Percentiles rank a stretch among this genome's conserved stretches.
These are phyloP conservation scores for Cyclura pinguis DNA, from an alignment of 2,797 vertebrate species.

Conservation along the genomic window DNA sequence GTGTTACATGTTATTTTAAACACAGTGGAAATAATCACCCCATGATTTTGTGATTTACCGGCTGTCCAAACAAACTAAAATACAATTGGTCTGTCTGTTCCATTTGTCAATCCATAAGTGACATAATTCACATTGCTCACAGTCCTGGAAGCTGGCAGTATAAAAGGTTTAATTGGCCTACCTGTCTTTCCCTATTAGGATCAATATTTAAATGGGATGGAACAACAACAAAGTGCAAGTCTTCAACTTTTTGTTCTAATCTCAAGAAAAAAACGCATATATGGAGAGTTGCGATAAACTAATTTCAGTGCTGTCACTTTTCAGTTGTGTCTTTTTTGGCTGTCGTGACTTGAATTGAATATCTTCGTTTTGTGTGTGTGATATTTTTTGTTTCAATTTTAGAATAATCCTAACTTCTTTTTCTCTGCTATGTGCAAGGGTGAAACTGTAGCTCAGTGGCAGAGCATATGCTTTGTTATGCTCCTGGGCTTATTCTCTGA, in stretches of 20 bases:
- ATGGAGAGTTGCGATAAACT: constrained; percentile 44
- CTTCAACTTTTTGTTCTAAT: constrained; percentile 48
- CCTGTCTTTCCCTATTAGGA: constrained; percentile 64
- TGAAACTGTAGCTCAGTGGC: neutral
- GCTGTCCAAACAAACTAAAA: constrained; percentile 83
- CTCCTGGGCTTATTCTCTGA: neutral
- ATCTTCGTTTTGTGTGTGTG: neutral
- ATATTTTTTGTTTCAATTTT: too few species aligned
- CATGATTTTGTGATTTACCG: constrained; percentile 85
- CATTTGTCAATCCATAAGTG: constrained; percentile 81
- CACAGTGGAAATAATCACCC: constrained; percentile 78
- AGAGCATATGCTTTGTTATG: neutral
- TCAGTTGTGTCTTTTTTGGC: constrained; percentile 36
- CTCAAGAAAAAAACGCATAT: constrained; percentile 24
- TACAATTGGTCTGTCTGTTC: constrained; percentile 78
- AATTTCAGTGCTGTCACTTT: constrained; percentile 13
- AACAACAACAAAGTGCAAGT: constrained; percentile 13
- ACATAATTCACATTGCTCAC: constrained; percentile 62
- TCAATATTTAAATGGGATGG: constrained; percentile 65
- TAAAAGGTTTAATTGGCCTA: constrained; percentile 59
- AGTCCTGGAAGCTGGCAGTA: constrained; percentile 59
- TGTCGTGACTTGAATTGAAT: constrained; percentile 43
- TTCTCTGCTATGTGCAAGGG: neutral
- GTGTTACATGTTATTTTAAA: constrained; percentile 69
- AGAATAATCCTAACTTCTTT: neutral